Evolutionary conservation across 92 coral and sea anemone species (phyloP).

Genomic region (Hydrozoanthus gracilis): DNA sequence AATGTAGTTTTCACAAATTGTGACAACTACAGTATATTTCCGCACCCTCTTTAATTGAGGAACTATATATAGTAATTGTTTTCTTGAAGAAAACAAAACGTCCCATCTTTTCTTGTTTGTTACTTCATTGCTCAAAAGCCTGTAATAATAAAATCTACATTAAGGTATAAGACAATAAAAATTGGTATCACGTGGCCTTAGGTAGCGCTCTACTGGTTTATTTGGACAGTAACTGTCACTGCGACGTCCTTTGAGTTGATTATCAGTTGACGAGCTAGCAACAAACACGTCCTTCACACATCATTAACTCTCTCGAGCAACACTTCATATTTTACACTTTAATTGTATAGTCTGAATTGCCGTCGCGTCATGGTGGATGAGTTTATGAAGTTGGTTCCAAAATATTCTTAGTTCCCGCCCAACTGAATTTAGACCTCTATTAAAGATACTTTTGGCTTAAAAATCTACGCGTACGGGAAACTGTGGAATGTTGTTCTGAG

Average conservation of each 20-base stretch:
- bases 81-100: too few species aligned
- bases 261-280: conserved; percentile 11
- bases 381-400: too few species aligned
- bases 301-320: not conserved
- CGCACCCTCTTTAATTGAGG: too few species aligned
- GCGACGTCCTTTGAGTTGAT: not conserved
- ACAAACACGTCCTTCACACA: conserved; percentile 18
- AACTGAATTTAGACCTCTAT: not conserved
- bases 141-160: too few species aligned
- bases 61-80: too few species aligned
- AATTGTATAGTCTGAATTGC: not conserved
- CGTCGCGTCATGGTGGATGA: not conserved
- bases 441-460: not conserved
- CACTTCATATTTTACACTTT: not conserved
- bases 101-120: too few species aligned
- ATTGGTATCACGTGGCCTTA: too few species aligned
- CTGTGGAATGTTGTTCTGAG: not conserved
- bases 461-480: not conserved
- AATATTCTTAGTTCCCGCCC: too few species aligned
- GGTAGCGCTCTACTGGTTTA: not conserved
- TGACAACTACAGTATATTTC: too few species aligned
- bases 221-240: not conserved
- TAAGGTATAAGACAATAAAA: too few species aligned
- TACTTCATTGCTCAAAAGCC: too few species aligned
- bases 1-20: too few species aligned